Base-by-base conservation (phyloP, 2,888 invertebrate genomes). In the Melanchra persicariae region DNA sequence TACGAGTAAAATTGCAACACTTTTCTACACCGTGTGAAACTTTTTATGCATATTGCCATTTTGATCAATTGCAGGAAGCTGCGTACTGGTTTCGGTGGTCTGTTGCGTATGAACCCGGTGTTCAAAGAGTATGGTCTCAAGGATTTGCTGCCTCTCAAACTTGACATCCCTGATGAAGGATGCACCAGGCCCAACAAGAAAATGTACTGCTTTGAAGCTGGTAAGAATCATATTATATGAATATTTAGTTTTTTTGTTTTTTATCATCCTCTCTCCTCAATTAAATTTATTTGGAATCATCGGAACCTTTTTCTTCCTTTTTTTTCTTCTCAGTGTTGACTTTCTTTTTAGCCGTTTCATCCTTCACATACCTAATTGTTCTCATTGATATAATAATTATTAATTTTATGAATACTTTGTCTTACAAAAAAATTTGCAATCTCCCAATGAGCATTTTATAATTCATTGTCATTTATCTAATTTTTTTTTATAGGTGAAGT, bases 191-290 rank as follows among this genome's bases (percentile, higher is more conserved):
- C 98, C 0, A 98, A 98, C 92, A 97, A 97, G 88, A 98, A 98
- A 81, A 98, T 98, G 97, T 98, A 97, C 91, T 99, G 99, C 91
- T 99, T 99, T 89, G 98, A 99, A 96, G 98, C 98, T 82, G 98
- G 98, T 97, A 91, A 93, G 95, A 87, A 67, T 43, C 3, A 24
- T 51, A 19, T 47, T 40, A 12, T n/a, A 0, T 19, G 1, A 40
- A 22, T 24, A 2, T 10, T 43, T 19, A 7, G 12, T 22, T 12
- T 24, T n/a, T 3, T 47, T 9, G 47, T n/a, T 45, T 8, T 10
- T 37, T 37, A 3, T 37, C 37, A n/a, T n/a, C n/a, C n/a, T n/a
- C n/a, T n/a, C n/a, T n/a, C n/a, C n/a, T n/a, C n/a, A n/a, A n/a
- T 10, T 37, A 2, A 34, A 8, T 37, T 37, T 10, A 37, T 37